Evolutionary conservation across 2,888 invertebrate genomes (phyloP).

Genomic region (Pristionchus japonicus): DNA sequence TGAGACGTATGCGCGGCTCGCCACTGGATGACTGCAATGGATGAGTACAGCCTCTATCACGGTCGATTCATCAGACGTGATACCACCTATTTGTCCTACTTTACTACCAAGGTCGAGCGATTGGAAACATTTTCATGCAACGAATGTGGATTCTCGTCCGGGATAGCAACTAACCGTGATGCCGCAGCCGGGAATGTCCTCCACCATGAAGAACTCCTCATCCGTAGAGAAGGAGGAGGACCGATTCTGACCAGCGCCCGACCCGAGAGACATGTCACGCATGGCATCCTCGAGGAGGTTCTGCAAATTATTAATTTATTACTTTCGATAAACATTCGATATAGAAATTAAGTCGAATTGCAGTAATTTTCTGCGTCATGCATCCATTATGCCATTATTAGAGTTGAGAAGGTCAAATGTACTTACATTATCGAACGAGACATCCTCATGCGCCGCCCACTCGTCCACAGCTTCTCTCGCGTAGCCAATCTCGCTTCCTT

Average conservation of each 20-base stretch:
- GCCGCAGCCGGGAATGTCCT: conserved; percentile 68
- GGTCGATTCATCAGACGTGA: too few species aligned
- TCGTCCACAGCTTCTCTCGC: neutral
- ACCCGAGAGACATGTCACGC: neutral
- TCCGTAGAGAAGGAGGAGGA: conserved; percentile 53
- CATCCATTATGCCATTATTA: too few species aligned
- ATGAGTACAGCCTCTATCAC: neutral
- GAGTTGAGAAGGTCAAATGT: too few species aligned
- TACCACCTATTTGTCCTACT: too few species aligned
- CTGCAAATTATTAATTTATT: neutral
- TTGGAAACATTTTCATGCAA: too few species aligned
- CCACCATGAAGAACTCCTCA: conserved; percentile 71
- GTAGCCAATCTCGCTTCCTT: conserved; percentile 11
- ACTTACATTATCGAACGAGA: conserved; percentile 38
- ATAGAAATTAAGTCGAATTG: too few species aligned
- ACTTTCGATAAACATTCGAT: too few species aligned
- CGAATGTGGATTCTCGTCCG: too few species aligned
- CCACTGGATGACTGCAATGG: conserved; percentile 47
- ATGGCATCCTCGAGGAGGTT: conserved; percentile 43
- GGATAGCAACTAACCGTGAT: conserved; percentile 55
- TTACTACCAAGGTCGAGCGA: too few species aligned
- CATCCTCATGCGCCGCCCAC: too few species aligned
- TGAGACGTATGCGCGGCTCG: conserved; percentile 54
- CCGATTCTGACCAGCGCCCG: neutral
- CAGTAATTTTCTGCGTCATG: too few species aligned